Evolutionary conservation across 2,888 invertebrate genomes (phyloP), one percentile per base, ranked within the genome.

Genomic region (Dorcus hopei): DNA sequence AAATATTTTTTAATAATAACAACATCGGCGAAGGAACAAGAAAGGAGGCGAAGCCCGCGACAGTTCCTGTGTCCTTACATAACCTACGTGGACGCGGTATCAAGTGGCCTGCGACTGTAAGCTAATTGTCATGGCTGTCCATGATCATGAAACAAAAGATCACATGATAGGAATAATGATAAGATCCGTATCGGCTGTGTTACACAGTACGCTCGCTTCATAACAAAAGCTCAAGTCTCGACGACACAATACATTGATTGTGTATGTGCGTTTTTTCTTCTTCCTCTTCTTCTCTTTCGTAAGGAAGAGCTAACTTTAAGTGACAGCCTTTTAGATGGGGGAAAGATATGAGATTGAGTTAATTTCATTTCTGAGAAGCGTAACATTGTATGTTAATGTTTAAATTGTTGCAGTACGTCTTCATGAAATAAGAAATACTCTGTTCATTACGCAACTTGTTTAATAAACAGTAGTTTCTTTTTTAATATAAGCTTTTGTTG

Each of bases 131-230:
- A 67, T 66, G 64, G 60, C 61, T 62, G 62, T 62, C 66, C 66
- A 65, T 63, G 61, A 62, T 61, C 59, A 63, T 59, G 59, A 63
- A 66, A 71, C 70, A 70, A 70, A 69, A 66, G 70, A 63, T 70
- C 67, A 67, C 69, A 68, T 63, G 70, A 69, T 70, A 65, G 59
- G 70, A 69, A 72, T 71, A 70, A 56, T 58, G 61, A 61, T 61
- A 61, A 63, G 63, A 63, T 63, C 47, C 45, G 47, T 56, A 63
- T 63, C 63, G 55, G 42, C 45, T 56, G 50, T 50, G 60, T 56
- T 62, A 59, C 58, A 59, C 56, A 47, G 58, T 53, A 58, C 52
- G 57, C 52, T 51, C 49, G 49, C 48, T 53, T 59, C 59, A 59
- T 59, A 55, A 56, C 56, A 59, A 59, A 56, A 55, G 52, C 38